A percentile compares a stretch with the other conserved stretches of the same genome.
These are phyloP conservation scores for Temnothorax nylanderi DNA, from an alignment of 1,140 invertebrate genomes.

Conservation along the genomic window DNA sequence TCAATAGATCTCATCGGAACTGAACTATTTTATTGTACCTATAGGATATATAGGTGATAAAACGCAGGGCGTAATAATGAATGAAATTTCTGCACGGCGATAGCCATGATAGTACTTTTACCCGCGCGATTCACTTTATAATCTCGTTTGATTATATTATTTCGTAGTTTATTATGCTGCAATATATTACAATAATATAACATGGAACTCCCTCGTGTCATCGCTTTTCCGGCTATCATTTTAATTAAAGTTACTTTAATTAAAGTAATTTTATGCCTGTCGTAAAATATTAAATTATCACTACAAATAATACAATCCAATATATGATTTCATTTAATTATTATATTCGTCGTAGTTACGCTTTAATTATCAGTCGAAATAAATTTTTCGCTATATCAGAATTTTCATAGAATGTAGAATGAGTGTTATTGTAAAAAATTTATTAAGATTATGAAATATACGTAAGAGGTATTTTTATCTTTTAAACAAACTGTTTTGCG, in stretches of 20 bases:
- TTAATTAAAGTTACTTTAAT: slow-evolving; percentile 48
- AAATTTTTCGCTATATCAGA: not conserved
- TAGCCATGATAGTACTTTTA: not conserved
- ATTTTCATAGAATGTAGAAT: not conserved
- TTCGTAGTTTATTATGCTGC: slow-evolving; percentile 38
- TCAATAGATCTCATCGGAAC: not conserved
- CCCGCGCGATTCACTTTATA: slow-evolving; percentile 15
- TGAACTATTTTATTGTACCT: not conserved
- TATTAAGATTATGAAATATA: not conserved
- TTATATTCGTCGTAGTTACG: not conserved
- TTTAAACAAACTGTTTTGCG: not conserved
- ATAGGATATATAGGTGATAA: not conserved
- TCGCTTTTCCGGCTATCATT: slow-evolving; percentile 1
- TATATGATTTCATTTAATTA: slow-evolving; percentile 21
- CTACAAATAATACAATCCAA: slow-evolving; percentile 17
- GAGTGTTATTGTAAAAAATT: not conserved
- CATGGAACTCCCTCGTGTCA: not conserved
- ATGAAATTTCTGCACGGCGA: slow-evolving; percentile 33
- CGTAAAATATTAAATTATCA: slow-evolving; percentile 25
- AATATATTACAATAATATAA: not conserved
- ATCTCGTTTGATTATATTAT: slow-evolving; percentile 26
- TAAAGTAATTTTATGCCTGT: slow-evolving; percentile 13
- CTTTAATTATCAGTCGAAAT: slow-evolving; percentile 17
- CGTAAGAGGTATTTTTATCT: not conserved
- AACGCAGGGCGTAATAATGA: slow-evolving; percentile 25